These are phyloP conservation scores for Bombyx huttoni DNA, from an alignment of 2,888 invertebrate species.

Conservation along the genomic window DNA sequence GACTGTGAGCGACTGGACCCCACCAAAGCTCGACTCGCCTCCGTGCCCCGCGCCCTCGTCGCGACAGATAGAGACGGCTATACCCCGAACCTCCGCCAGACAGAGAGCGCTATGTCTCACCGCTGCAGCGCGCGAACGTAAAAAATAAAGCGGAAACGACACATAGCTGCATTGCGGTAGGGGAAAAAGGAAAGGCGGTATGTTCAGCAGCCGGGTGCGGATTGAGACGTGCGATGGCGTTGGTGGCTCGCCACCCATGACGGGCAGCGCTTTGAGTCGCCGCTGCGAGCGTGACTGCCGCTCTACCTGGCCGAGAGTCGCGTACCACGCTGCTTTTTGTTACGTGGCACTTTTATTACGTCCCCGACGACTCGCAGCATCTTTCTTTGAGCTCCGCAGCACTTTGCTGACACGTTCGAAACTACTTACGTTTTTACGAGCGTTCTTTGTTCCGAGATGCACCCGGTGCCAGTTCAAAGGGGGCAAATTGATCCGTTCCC, in stretches of 20 bases:
- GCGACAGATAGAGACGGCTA: slow-evolving; percentile 36
- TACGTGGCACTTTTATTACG: slow-evolving; percentile 66
- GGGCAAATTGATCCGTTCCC: slow-evolving; percentile 52
- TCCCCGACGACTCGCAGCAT: slow-evolving; percentile 16
- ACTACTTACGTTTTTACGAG: slow-evolving; percentile 63
- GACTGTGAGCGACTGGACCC: slow-evolving; percentile 62
- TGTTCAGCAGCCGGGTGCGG: slow-evolving; percentile 66
- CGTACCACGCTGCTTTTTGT: slow-evolving; percentile 47
- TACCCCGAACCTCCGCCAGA: slow-evolving; percentile 48
- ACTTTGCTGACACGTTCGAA: slow-evolving; percentile 60
- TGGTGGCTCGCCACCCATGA: slow-evolving; percentile 71
- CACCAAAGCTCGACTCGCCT: slow-evolving; percentile 41
- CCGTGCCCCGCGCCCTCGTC: slow-evolving; percentile 34
- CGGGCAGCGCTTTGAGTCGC: slow-evolving; percentile 61
- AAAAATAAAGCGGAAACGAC: slow-evolving; percentile 72
- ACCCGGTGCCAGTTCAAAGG: slow-evolving; percentile 43
- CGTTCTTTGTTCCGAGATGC: slow-evolving; percentile 47
- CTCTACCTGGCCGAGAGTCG: slow-evolving; percentile 21
- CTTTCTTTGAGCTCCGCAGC: slow-evolving; percentile 44
- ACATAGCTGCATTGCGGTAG: slow-evolving; percentile 71
- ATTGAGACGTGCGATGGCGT: slow-evolving; percentile 72
- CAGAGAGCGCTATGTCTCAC: slow-evolving; percentile 55
- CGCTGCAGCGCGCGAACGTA: slow-evolving; percentile 62
- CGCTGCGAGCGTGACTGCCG: slow-evolving; percentile 24
- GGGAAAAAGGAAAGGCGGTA: slow-evolving; percentile 69